phyloP scores from a whole-genome alignment of 2,888 invertebrate genomes.

The Drosophila subquinaria region DNA sequence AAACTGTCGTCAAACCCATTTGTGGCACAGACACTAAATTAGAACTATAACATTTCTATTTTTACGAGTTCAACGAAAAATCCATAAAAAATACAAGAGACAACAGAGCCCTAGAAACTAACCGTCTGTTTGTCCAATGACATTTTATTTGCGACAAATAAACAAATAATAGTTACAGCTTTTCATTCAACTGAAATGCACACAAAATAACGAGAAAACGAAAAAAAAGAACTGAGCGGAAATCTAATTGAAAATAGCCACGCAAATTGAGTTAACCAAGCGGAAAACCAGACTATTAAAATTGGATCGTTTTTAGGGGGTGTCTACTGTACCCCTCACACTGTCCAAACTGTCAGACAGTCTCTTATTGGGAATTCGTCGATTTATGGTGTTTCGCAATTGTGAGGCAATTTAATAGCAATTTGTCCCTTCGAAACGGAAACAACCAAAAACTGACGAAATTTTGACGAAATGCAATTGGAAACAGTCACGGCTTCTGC shows the following conservation, averaged over 20 bases:
- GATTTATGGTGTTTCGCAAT: conserved; percentile 78
- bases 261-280: conserved; percentile 81
- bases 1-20: conserved; percentile 72
- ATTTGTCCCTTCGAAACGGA: conserved; percentile 65
- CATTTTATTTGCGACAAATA: conserved; percentile 77
- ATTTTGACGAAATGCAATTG: conserved; percentile 79
- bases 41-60: conserved; percentile 76
- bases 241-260: conserved; percentile 81
- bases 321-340: conserved; percentile 16
- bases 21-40: conserved; percentile 63
- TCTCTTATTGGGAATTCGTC: conserved; percentile 48
- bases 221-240: conserved; percentile 49
- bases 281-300: conserved; percentile 82
- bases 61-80: conserved; percentile 73
- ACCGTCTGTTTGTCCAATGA: conserved; percentile 34
- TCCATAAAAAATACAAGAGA: conserved; percentile 39
- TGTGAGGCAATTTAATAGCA: conserved; percentile 80
- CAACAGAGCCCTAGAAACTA: conserved; percentile 38
- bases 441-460: conserved; percentile 61
- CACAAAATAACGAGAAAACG: conserved; percentile 22
- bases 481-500: conserved; percentile 66
- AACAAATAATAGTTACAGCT: conserved; percentile 63
- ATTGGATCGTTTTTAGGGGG: conserved; percentile 50
- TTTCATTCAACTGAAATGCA: conserved; percentile 47
- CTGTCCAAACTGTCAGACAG: conserved; percentile 12